Base-by-base conservation (phyloP, 1,140 invertebrate species). In the Hesperophylax magnus region DNA sequence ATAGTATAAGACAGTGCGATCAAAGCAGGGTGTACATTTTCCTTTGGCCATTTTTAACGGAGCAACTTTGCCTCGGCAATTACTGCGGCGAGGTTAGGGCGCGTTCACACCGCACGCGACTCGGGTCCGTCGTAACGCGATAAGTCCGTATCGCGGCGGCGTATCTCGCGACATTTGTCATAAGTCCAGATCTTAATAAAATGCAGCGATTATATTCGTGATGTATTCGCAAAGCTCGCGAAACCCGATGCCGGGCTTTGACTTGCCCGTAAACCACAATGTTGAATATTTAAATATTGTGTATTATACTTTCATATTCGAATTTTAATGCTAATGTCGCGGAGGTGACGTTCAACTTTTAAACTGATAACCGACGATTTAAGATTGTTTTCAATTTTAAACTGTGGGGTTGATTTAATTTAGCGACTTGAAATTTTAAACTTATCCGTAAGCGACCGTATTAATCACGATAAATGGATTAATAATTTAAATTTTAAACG, bases 131-230 rank as follows among this genome's bases (percentile, higher is more conserved):
- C 60, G 20, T 60, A 53, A 17, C 58, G 27, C 47, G 81, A 82
- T 82, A 82, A 80, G 81, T 47, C 69, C n/a, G 9, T 82, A 82
- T 82, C 81, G 58, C 56, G 22, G 24, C 47, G 63, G 39, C 34
- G 53, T 58, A 82, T 82, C 81, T 53, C 53, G 22, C 53, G 53
- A 82, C 81, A 82, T 82, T 82, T 80, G 81, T 82, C 81, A 82
- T 82, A 82, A 54, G 77, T 79, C 77, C 56, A 79, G 77, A 79
- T 79, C 77, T 60, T 71, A 67, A 67, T 78, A 61, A 58, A 78
- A 65, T 65, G 76, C 60, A 53, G 61, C 76, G 76, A 81, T 81
- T 47, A 65, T 61, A 47, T 56, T 24, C 17, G 22, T 75, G 71
- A 75, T 75, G 27, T 75, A 75, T 75, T 17, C 22, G 71, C 20